Evolutionary conservation across 2,113 vertebrate species (phyloP).

Genomic region (Melanotaenia duboulayi): DNA sequence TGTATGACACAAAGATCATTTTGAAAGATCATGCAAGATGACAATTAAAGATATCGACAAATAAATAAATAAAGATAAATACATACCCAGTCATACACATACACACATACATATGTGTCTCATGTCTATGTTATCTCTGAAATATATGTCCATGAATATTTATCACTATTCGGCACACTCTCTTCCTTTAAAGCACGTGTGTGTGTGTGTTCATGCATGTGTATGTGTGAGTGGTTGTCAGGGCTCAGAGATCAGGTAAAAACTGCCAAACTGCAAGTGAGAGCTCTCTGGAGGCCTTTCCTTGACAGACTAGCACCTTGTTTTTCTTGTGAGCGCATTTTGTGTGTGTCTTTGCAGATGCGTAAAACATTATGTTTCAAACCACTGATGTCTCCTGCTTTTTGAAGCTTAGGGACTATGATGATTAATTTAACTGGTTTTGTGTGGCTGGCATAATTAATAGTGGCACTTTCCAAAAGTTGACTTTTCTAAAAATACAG

Average conservation of each 20-base stretch:
- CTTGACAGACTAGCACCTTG: constrained; percentile 60
- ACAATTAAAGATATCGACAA: constrained; percentile 25
- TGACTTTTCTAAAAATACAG: constrained; percentile 15
- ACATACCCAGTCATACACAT: neutral
- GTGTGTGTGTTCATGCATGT: constrained; percentile 9
- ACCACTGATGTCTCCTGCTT: constrained; percentile 19
- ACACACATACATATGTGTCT: neutral
- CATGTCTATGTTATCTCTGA: constrained; percentile 13
- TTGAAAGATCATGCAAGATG: constrained; percentile 52
- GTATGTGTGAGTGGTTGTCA: constrained; percentile 40
- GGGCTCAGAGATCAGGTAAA: constrained; percentile 55
- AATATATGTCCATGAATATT: constrained; percentile 75
- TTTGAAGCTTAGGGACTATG: constrained; percentile 26
- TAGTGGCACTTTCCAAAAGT: constrained; percentile 11
- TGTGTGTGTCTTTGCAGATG: neutral
- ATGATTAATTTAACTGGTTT: constrained; percentile 27
- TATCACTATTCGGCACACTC: constrained; percentile 48
- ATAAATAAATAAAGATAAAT: too few species aligned
- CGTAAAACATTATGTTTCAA: constrained; percentile 26
- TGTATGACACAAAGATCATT: constrained; percentile 54
- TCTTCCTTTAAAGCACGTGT: constrained; percentile 61
- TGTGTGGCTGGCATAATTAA: constrained; percentile 25
- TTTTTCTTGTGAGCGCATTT: constrained; percentile 41
- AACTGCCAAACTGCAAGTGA: constrained; percentile 37
- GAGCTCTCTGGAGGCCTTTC: constrained; percentile 50